Evolutionary conservation across 2,113 vertebrate genomes (phyloP), one percentile per base, ranked within the genome.

Genomic region (Pachycephala philippinensis): DNA sequence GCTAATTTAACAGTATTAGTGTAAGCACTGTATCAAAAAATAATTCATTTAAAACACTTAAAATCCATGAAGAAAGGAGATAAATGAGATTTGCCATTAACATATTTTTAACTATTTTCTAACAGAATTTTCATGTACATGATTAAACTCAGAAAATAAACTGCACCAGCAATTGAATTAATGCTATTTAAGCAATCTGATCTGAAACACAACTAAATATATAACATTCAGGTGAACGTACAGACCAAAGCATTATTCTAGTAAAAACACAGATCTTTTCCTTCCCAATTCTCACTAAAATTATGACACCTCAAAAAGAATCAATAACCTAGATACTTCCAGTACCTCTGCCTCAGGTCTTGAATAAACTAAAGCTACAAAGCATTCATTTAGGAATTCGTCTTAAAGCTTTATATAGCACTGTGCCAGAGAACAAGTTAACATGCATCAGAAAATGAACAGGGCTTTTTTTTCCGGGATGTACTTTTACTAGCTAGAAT

Each of bases 81-180:
- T 93, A 93, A 87, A 57, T 83, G 72, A 79, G 66, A 83, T 90
- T 82, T 81, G 92, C 79, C 8, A 21, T 89, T 28, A 76, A 60
- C 2, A 19, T 30, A 40, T n/a, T 92, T 75, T 65, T 15, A 84
- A 60, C 11, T 65, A 24, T 61, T 76, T 81, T 78, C 60, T 63
- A 39, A 39, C 3, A 69, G 24, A 74, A 50, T 30, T 70, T 69
- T 70, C 10, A 74, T 30, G 10, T 23, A 8, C 18, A 54, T 31
- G 15, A 49, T 81, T 77, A 74, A 81, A 57, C n/a, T 59, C 14
- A 6, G 54, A 69, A 93, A 93, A 88, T 21, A 79, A 30, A 54
- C 21, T 24, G 7, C 35, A 88, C 27, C 40, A 53, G 10, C 23
- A 47, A 33, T 22, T 6, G 1, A 2, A 6, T 72, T 52, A 57